phyloP scores from a whole-genome alignment of 2,797 vertebrate genomes.

The Syngnathus acus region DNA sequence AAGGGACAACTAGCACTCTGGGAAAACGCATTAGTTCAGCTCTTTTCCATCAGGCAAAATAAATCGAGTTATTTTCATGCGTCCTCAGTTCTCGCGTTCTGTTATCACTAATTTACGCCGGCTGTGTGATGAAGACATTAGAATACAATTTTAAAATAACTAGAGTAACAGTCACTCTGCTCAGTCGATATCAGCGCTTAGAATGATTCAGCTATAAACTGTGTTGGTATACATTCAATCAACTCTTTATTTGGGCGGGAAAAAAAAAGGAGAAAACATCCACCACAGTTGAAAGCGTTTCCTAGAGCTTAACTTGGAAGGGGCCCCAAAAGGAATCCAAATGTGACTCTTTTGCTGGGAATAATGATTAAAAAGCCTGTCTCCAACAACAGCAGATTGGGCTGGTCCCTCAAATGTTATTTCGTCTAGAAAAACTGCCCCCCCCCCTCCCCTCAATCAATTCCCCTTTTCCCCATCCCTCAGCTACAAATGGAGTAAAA shows the following conservation, averaged over 20 bases:
- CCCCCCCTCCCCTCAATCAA: not conserved
- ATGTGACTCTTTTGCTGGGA: not conserved
- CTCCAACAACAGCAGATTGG: constrained; percentile 15
- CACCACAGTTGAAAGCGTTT: not conserved
- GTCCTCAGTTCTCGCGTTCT: not conserved
- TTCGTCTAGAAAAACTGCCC: not conserved
- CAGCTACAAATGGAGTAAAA: constrained; percentile 34
- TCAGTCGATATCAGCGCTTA: constrained; percentile 16
- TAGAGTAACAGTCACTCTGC: not conserved
- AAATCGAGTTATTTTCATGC: constrained; percentile 2
- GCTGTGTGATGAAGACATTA: not conserved
- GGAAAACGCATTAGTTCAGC: constrained; percentile 23
- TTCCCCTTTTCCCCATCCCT: constrained; percentile 14
- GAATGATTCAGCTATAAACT: constrained; percentile 30
- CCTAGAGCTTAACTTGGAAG: not conserved
- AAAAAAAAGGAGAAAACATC: constrained; percentile 30
- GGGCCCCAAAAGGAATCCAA: not conserved
- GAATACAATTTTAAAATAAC: not conserved
- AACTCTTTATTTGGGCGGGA: constrained; percentile 39
- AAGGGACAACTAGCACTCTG: constrained; percentile 46
- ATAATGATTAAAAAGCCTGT: not conserved
- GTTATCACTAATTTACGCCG: not conserved
- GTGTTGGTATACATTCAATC: constrained; percentile 65
- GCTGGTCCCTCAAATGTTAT: constrained; percentile 11
- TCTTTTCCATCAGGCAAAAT: constrained; percentile 16